Conservation (phyloP, 1,140 invertebrate genomes). For the Himalopsyche phryganea region DNA sequence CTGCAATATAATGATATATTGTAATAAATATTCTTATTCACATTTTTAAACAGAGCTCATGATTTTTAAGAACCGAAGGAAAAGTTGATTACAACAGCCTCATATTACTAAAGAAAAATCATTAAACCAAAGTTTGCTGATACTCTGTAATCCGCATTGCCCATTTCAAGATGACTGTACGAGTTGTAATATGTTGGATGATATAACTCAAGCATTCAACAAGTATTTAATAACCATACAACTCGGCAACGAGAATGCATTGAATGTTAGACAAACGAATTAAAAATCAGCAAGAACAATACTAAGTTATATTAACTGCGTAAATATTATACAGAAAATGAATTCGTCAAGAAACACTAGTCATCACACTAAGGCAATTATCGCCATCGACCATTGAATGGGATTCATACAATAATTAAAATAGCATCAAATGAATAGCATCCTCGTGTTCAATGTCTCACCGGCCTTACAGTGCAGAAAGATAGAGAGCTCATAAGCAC, state of each 20-base stretch:
- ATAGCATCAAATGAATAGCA: neutral
- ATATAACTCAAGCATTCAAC: neutral
- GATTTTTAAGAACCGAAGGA: too few species aligned
- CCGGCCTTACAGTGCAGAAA: constrained; percentile 43
- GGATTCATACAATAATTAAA: constrained; percentile 12
- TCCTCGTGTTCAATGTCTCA: constrained; percentile 36
- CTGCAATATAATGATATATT: constrained; percentile 9
- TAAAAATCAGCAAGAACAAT: neutral
- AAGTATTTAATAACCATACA: neutral
- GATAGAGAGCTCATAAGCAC: constrained; percentile 38
- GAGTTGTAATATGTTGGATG: neutral
- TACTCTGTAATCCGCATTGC: constrained; percentile 40
- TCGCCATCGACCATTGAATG: constrained; percentile 12
- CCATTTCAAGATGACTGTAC: constrained; percentile 30
- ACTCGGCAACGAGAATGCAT: neutral
- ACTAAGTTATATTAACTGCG: neutral
- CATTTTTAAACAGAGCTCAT: too few species aligned
- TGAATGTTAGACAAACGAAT: neutral
- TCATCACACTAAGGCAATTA: neutral
- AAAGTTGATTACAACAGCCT: too few species aligned
- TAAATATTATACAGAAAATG: too few species aligned
- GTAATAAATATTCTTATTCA: too few species aligned
- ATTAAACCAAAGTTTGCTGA: constrained; percentile 25
- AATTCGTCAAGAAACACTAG: too few species aligned
- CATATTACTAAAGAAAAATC: constrained; percentile 50